These are phyloP conservation scores for Brachionus calyciflorus DNA, from an alignment of 1,140 invertebrate species.

Conservation along the genomic window DNA sequence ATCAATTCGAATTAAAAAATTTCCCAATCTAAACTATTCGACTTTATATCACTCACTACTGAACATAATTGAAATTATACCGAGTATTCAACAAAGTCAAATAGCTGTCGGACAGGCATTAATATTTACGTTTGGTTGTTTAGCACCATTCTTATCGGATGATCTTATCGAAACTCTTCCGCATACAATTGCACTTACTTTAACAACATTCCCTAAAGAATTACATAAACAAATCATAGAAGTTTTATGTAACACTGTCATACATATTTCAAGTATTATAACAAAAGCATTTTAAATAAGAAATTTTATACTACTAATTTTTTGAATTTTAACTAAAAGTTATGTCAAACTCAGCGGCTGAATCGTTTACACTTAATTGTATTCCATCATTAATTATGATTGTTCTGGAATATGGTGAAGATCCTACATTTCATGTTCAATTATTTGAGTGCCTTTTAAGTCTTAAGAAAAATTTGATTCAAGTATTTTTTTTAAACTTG, in stretches of 20 bases:
- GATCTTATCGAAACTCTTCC: conserved; percentile 91
- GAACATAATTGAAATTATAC: conserved; percentile 62
- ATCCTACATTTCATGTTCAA: conserved; percentile 62
- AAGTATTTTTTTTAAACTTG: not conserved
- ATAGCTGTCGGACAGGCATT: conserved; percentile 69
- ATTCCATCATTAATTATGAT: conserved; percentile 93
- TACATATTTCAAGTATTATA: conserved; percentile 89
- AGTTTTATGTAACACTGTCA: conserved; percentile 87
- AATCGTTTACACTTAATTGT: conserved; percentile 76
- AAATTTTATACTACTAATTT: not conserved
- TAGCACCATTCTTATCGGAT: conserved; percentile 91
- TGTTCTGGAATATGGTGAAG: conserved; percentile 90
- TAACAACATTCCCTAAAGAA: conserved; percentile 81
- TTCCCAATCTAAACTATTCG: conserved; percentile 90
- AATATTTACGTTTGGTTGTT: conserved; percentile 80
- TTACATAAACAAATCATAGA: conserved; percentile 92
- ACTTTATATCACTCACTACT: conserved; percentile 71
- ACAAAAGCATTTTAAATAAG: not conserved
- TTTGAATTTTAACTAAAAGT: not conserved
- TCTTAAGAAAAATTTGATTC: conserved; percentile 40
- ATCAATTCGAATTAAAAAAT: conserved; percentile 72
- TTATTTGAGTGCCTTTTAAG: conserved; percentile 28
- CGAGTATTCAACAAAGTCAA: conserved; percentile 59
- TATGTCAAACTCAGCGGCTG: not conserved
- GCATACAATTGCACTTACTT: conserved; percentile 84